These are phyloP conservation scores for Fukomys damarensis DNA, from an alignment of 2,113 vertebrate genomes.

Conservation along the genomic window DNA sequence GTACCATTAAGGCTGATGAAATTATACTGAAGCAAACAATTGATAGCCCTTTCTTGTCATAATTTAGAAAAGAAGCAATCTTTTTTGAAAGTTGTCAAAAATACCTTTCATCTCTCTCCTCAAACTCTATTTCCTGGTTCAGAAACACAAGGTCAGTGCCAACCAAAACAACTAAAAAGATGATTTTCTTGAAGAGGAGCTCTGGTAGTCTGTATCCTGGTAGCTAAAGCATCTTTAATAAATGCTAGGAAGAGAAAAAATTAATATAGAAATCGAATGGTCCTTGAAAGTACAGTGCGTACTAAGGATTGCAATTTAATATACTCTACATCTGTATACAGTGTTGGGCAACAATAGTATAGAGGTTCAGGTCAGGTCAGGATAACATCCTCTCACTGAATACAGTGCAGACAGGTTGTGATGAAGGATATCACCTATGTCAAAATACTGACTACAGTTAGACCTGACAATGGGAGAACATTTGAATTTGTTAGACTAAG, in stretches of 20 bases:
- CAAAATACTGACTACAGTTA: background rate
- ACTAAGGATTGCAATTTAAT: conserved; percentile 51
- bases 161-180: conserved; percentile 69
- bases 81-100: conserved; percentile 66
- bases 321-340: background rate
- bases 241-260: conserved; percentile 42
- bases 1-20: conserved; percentile 57
- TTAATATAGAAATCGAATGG: conserved; percentile 20
- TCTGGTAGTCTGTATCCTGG: conserved; percentile 45
- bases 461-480: background rate
- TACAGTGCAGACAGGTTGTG: background rate
- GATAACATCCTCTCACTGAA: background rate
- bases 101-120: conserved; percentile 73
- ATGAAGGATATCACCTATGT: background rate
- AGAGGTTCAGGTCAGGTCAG: background rate
- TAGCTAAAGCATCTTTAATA: conserved; percentile 39
- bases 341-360: background rate
- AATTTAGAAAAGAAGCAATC: conserved; percentile 69
- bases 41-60: conserved; percentile 58
- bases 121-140: conserved; percentile 69
- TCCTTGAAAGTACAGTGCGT: conserved; percentile 58
- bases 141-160: conserved; percentile 68
- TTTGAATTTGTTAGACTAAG: background rate
- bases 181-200: background rate
- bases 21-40: conserved; percentile 48